Base-by-base conservation (phyloP, 2,888 invertebrate species). In the Melinaea menophilus region DNA sequence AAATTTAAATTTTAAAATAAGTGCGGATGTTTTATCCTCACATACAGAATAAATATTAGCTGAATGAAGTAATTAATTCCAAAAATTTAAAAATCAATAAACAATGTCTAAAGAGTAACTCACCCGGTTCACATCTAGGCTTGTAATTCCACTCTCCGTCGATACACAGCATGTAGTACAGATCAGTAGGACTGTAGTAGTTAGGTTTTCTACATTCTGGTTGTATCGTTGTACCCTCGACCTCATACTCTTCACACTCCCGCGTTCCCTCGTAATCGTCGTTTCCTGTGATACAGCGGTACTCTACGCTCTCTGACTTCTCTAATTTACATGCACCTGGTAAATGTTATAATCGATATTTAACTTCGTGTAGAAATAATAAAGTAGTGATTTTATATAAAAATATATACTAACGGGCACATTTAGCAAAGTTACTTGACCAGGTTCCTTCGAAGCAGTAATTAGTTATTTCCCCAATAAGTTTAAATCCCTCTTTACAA, bases 81-180 rank as follows among this genome's bases (percentile, higher is more conserved):
- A 41, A 9, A 11, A 41, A 41, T 9, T 41, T 9, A 41, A 41
- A 9, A 41, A 41, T 9, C 11, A 41, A 2, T 22, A 35, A 34
- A 33, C 13, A 31, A 46, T 66, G 61, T 13, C 48, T 31, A 22
- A 66, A 63, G 0, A 11, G 51, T 12, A 62, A 61, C 81, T 77
- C 75, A 85, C 84, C 86, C 84, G 83, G 77, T 11, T 65, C 60
- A 70, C 86, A 86, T 5, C 66, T 70, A 3, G 80, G 76, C 7
- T 73, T 62, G 69, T 79, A 71, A 70, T 80, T 75, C 84, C 84
- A 86, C 48, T 67, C 75, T 12, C 80, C 82, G 1, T 79, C 76
- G 35, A 75, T 69, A 70, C 86, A 86, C 11, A 64, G 70, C 84
- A 85, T 84, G 65, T 69, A 66, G 37, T 67, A 63, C 0, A 81